Conservation (phyloP, 2,797 vertebrate species). For the Sebastes kiyomatsui region DNA sequence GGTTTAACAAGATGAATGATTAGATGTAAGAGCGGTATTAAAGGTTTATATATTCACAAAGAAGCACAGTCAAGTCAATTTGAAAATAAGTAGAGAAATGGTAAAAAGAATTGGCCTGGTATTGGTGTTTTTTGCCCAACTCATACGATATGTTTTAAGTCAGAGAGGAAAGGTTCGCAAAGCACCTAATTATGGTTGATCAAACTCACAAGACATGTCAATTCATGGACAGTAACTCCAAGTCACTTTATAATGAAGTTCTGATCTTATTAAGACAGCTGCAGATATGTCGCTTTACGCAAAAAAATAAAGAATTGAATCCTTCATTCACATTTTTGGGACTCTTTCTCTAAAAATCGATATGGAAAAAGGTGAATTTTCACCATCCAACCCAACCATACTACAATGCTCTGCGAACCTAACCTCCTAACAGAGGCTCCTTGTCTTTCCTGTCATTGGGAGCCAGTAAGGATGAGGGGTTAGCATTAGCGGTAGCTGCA, state of each 20-base stretch:
- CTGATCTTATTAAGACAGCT: constrained; percentile 26
- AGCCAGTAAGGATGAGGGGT: constrained; percentile 68
- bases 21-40: constrained; percentile 66
- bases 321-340: constrained; percentile 30
- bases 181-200: constrained; percentile 70
- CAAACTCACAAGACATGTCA: constrained; percentile 19
- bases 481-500: constrained; percentile 71
- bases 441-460: constrained; percentile 51
- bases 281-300: constrained; percentile 21
- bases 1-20: constrained; percentile 60
- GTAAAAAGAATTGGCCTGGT: constrained; percentile 75
- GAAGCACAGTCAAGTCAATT: constrained; percentile 77
- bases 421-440: constrained; percentile 66
- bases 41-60: constrained; percentile 79
- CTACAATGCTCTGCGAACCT: constrained; percentile 79
- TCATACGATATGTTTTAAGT: constrained; percentile 72
- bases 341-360: constrained; percentile 46
- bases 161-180: constrained; percentile 80
- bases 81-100: constrained; percentile 72
- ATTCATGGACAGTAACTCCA: constrained; percentile 25
- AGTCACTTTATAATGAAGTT: constrained; percentile 17
- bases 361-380: constrained; percentile 31
- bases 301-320: constrained; percentile 34
- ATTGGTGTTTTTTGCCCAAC: constrained; percentile 69
- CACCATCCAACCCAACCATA: constrained; percentile 51